These are phyloP conservation scores for Tethya wilhelma DNA, from an alignment of 37 sponge, comb jelly and placozoan species.

Conservation along the genomic window DNA sequence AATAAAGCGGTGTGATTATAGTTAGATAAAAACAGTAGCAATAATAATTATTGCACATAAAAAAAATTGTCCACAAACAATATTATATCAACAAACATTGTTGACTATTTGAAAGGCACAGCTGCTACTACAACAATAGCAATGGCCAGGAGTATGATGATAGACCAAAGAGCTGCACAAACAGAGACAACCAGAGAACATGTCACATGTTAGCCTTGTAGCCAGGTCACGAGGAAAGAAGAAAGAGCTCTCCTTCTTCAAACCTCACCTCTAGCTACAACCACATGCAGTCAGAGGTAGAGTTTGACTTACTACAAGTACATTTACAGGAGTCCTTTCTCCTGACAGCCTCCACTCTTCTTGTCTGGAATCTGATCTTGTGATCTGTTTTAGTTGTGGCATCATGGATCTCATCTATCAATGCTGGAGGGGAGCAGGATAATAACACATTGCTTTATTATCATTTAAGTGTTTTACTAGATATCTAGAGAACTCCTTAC, in stretches of 20 bases:
- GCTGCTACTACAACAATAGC: slow-evolving; percentile 26
- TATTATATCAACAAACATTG: no score
- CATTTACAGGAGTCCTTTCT: slow-evolving; percentile 57
- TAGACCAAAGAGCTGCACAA: slow-evolving; percentile 15
- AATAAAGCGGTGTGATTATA: no score
- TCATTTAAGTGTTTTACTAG: no score
- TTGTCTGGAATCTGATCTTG: slow-evolving; percentile 32
- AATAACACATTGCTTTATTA: background rate
- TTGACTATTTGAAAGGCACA: slow-evolving; percentile 20
- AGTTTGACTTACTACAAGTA: slow-evolving; percentile 44
- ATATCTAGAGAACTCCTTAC: no score
- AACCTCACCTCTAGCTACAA: background rate
- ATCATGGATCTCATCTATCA: slow-evolving; percentile 65
- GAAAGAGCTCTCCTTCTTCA: background rate
- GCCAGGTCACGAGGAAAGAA: background rate
- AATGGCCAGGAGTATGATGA: slow-evolving; percentile 13
- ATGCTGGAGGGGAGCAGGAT: background rate
- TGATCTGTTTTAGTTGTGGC: slow-evolving; percentile 28
- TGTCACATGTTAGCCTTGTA: no score
- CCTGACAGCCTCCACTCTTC: slow-evolving; percentile 33
- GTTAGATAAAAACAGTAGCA: no score
- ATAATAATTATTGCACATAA: no score
- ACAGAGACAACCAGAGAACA: slow-evolving; percentile 23
- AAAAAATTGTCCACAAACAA: no score
- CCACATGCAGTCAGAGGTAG: background rate